Evolutionary conservation across 2,113 vertebrate genomes (phyloP).

Genomic region (Entelurus aequoreus): DNA sequence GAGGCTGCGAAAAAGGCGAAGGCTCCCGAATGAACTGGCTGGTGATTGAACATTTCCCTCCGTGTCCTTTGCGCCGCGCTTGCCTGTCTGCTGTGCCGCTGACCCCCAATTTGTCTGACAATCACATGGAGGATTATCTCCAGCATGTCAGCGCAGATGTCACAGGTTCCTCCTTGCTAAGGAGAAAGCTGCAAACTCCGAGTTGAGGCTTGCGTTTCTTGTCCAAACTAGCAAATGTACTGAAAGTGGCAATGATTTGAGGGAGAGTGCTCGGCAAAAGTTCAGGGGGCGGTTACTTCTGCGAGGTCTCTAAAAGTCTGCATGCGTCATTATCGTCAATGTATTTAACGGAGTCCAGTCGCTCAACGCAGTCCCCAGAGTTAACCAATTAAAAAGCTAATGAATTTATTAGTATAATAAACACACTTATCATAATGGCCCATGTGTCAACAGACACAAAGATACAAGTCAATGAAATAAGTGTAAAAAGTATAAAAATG

Average conservation of each 20-base stretch:
- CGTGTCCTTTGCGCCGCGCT: conserved; percentile 68
- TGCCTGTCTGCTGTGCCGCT: conserved; percentile 77
- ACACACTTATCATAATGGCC: conserved; percentile 65
- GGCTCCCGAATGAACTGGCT: conserved; percentile 62
- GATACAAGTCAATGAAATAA: neutral
- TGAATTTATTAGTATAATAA: conserved; percentile 75
- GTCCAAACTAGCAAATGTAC: conserved; percentile 70
- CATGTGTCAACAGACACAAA: conserved; percentile 1
- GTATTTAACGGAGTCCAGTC: conserved; percentile 62
- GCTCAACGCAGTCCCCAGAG: conserved; percentile 57
- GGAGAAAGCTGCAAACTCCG: conserved; percentile 57
- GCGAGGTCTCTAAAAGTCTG: conserved; percentile 36
- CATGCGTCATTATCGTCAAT: conserved; percentile 50
- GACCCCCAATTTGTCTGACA: conserved; percentile 91
- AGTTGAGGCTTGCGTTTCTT: conserved; percentile 54
- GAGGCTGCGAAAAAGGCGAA: conserved; percentile 68
- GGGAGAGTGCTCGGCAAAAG: conserved; percentile 45
- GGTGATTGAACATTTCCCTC: conserved; percentile 77
- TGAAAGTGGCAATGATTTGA: conserved; percentile 43
- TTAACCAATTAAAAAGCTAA: conserved; percentile 72
- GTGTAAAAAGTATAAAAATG: neutral
- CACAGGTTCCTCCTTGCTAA: conserved; percentile 71
- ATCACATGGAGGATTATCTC: conserved; percentile 78
- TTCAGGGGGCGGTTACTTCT: conserved; percentile 51
- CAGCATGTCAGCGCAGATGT: conserved; percentile 83